phyloP scores from a whole-genome alignment of 2,888 invertebrate species.

The Ophion slaviceki region DNA sequence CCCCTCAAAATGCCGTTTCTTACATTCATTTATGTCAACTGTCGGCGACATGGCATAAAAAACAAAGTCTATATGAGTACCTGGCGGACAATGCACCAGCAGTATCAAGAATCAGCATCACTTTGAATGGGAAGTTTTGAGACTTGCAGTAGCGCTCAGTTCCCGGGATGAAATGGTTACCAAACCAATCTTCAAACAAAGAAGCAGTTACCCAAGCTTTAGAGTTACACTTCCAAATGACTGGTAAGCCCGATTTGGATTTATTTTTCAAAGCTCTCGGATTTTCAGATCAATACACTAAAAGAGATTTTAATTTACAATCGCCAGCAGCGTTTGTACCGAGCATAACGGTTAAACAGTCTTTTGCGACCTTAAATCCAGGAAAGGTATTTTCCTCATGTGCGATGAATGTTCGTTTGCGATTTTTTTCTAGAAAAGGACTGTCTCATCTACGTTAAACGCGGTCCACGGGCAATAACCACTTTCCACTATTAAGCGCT shows the following conservation, averaged over 20 bases:
- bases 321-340: slow-evolving; percentile 58
- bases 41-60: too few species aligned
- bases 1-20: too few species aligned
- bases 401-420: slow-evolving; percentile 60
- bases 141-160: background rate
- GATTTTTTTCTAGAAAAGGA: slow-evolving; percentile 71
- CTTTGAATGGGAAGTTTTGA: background rate
- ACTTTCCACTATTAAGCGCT: too few species aligned
- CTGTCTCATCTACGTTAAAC: slow-evolving; percentile 70
- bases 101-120: background rate
- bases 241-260: slow-evolving; percentile 60
- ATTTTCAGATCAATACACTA: slow-evolving; percentile 61
- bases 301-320: slow-evolving; percentile 62
- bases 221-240: slow-evolving; percentile 52
- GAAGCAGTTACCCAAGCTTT: slow-evolving; percentile 63
- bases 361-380: slow-evolving; percentile 63
- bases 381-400: slow-evolving; percentile 55
- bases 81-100: background rate
- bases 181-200: slow-evolving; percentile 63
- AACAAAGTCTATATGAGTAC: background rate
- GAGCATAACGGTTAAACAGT: slow-evolving; percentile 62
- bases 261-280: slow-evolving; percentile 64
- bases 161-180: slow-evolving; percentile 66
- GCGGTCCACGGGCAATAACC: too few species aligned
- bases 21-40: too few species aligned